Conservation (phyloP, 1,140 invertebrate genomes). For the Lysiphlebus fabarum region DNA sequence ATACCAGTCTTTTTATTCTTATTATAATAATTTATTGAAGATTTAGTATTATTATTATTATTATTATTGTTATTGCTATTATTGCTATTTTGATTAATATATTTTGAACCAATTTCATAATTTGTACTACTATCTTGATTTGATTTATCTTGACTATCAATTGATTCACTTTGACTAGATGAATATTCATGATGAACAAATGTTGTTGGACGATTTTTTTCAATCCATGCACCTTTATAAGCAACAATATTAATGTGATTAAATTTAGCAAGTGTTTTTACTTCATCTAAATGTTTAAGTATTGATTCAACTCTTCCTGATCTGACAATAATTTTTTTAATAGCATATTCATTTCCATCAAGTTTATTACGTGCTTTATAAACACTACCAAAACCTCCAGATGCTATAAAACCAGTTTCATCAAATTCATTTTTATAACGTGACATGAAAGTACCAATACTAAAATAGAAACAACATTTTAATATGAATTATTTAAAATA, state of each 20-base stretch:
- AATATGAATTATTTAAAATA: no score
- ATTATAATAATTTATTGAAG: constrained; percentile 6
- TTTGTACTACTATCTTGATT: constrained; percentile 11
- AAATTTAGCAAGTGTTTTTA: constrained; percentile 73
- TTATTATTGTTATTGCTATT: no score
- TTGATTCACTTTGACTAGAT: not conserved
- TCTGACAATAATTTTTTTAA: constrained; percentile 74
- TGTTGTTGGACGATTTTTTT: constrained; percentile 47
- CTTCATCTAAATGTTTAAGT: constrained; percentile 68
- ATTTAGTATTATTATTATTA: no score
- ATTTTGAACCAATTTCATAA: not conserved
- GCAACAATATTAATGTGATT: constrained; percentile 79
- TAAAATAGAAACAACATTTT: no score
- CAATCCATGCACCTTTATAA: constrained; percentile 81
- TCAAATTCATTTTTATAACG: constrained; percentile 74
- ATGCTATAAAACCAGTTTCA: constrained; percentile 68
- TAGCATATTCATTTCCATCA: constrained; percentile 74
- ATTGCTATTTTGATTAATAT: not conserved
- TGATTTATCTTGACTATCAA: not conserved
- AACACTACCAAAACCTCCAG: constrained; percentile 72
- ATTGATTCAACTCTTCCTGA: constrained; percentile 61
- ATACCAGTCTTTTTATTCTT: constrained; percentile 23
- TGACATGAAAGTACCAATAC: no score
- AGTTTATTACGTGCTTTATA: constrained; percentile 66
- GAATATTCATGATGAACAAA: constrained; percentile 22